Percentiles rank a stretch among this genome's conserved stretches.
These are phyloP conservation scores for Pygoscelis adeliae DNA, from an alignment of 2,113 vertebrate genomes.

Conservation along the genomic window DNA sequence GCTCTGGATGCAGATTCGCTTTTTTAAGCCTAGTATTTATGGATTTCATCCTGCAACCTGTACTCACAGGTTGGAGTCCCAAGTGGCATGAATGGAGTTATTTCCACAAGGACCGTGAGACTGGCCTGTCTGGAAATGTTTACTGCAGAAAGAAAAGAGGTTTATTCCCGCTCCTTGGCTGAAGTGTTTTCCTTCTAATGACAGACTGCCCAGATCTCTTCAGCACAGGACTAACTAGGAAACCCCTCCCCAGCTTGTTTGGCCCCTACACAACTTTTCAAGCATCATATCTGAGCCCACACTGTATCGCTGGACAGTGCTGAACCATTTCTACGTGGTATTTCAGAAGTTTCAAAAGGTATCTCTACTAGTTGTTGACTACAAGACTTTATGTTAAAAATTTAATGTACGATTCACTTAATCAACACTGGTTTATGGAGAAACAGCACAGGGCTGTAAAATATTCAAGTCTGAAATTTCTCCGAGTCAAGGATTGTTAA, in stretches of 20 bases:
- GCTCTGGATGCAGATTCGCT: not conserved
- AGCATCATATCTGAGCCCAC: not conserved
- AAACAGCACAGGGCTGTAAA: not conserved
- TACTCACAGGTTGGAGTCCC: not conserved
- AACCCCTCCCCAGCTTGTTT: not conserved
- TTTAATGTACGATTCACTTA: not conserved
- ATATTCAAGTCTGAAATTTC: not conserved
- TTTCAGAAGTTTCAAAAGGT: not conserved
- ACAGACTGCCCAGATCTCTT: not conserved
- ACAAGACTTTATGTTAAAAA: not conserved
- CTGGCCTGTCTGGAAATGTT: not conserved
- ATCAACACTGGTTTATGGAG: not conserved
- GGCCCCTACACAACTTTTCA: not conserved
- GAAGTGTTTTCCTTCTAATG: not conserved
- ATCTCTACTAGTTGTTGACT: not conserved
- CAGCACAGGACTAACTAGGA: not conserved
- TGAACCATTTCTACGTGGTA: not conserved
- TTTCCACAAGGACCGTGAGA: not conserved
- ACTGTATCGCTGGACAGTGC: not conserved
- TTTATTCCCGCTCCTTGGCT: not conserved
- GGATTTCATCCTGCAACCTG: constrained; percentile 1
- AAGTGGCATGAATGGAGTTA: not conserved
- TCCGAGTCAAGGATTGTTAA: not conserved
- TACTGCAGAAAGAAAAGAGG: not conserved
- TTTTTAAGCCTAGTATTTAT: constrained; percentile 1